phyloP scores from a whole-genome alignment of 53 echinoderm and acorn worm species.

The Mesocentrotus franciscanus region DNA sequence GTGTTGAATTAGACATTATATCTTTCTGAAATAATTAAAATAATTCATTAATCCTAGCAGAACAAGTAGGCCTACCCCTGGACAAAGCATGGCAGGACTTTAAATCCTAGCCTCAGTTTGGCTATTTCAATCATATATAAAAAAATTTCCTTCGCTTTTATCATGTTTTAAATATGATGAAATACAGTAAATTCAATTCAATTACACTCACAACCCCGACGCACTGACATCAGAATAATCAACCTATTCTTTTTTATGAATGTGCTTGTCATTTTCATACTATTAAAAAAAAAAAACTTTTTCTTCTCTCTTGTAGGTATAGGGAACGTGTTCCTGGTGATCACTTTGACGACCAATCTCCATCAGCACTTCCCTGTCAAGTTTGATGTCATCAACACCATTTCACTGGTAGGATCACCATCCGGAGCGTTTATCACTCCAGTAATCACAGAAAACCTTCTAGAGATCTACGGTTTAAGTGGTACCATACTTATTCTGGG shows the following conservation, averaged over 20 bases:
- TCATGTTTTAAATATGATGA: no score
- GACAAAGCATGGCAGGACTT: no score
- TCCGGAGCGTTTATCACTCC: background rate
- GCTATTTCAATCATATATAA: no score
- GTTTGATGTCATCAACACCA: slow-evolving; percentile 36
- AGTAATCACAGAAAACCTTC: slow-evolving; percentile 14
- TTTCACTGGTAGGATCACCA: slow-evolving; percentile 10
- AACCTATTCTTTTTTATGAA: no score
- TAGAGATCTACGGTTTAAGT: slow-evolving; percentile 3
- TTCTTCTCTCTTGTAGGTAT: background rate
- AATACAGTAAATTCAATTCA: no score
- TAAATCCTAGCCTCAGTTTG: no score
- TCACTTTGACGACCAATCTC: background rate
- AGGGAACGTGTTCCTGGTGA: background rate
- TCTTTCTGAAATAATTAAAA: background rate
- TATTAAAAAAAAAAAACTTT: background rate
- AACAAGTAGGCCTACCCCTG: no score
- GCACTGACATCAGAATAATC: no score
- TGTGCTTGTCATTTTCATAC: no score
- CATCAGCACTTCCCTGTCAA: background rate
- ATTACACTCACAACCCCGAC: no score
- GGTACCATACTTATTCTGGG: slow-evolving; percentile 26
- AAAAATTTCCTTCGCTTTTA: no score
- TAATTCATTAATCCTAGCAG: no score
- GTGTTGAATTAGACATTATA: background rate